Conservation (phyloP, 2,888 invertebrate genomes). For the Lathronympha strigana region DNA sequence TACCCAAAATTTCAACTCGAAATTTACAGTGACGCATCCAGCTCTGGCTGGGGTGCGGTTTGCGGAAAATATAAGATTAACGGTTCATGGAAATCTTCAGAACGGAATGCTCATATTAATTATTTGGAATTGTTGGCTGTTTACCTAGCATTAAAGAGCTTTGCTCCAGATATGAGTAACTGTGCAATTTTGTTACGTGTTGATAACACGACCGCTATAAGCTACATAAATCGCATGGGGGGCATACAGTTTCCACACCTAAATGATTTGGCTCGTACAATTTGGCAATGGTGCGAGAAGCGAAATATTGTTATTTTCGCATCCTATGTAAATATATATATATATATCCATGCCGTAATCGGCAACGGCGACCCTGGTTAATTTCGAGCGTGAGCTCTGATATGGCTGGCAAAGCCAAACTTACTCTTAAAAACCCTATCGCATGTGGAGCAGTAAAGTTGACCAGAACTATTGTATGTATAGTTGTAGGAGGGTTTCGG, state of each 20-base stretch:
- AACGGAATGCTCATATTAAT: background rate
- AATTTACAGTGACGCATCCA: too few species aligned
- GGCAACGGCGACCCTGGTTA: too few species aligned
- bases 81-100: background rate
- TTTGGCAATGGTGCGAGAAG: constrained; percentile 10
- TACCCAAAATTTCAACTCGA: too few species aligned
- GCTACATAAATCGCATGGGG: background rate
- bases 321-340: background rate
- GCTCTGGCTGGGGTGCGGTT: background rate
- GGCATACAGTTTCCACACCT: background rate
- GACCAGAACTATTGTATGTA: too few species aligned
- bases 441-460: too few species aligned
- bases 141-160: background rate
- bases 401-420: too few species aligned
- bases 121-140: background rate
- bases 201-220: constrained; percentile 1
- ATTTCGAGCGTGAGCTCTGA: too few species aligned
- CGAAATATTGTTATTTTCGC: background rate
- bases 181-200: background rate
- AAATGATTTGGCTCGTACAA: background rate
- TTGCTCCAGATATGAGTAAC: background rate
- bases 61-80: background rate
- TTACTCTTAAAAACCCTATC: too few species aligned
- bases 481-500: too few species aligned
- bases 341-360: too few species aligned